phyloP scores from a whole-genome alignment of 2,888 invertebrate genomes.

The Opisthograptis luteolata region DNA sequence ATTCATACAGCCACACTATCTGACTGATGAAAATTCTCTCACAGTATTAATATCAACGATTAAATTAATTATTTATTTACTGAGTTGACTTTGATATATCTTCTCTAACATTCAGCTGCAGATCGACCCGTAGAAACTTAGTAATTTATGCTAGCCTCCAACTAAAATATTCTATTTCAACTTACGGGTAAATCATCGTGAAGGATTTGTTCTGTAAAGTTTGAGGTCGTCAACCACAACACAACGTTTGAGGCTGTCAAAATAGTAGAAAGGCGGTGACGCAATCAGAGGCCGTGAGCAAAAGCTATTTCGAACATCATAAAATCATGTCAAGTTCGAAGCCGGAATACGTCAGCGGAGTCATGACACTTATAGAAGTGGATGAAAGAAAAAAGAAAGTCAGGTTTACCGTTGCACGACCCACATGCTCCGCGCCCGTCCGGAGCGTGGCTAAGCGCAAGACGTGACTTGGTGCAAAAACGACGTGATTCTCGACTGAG shows the following conservation, averaged over 20 bases:
- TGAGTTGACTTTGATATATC: too few species aligned
- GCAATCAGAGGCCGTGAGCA: constrained; percentile 2
- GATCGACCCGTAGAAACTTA: too few species aligned
- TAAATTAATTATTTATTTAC: too few species aligned
- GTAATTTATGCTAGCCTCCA: too few species aligned
- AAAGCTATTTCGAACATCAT: constrained; percentile 15
- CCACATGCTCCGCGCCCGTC: constrained; percentile 58
- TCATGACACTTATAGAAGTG: constrained; percentile 47
- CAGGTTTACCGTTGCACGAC: constrained; percentile 73
- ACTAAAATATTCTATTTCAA: background rate
- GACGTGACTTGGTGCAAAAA: constrained; percentile 67
- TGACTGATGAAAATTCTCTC: too few species aligned
- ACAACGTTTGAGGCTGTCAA: background rate
- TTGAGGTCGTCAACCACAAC: background rate
- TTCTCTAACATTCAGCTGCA: too few species aligned
- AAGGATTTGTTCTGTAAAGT: too few species aligned
- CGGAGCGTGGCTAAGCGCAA: constrained; percentile 34
- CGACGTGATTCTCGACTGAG: constrained; percentile 37
- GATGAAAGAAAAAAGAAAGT: constrained; percentile 77
- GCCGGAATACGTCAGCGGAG: constrained; percentile 35
- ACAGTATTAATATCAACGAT: too few species aligned
- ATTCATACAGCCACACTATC: too few species aligned
- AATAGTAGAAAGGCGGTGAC: constrained; percentile 19
- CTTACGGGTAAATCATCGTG: too few species aligned
- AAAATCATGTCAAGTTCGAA: constrained; percentile 31